Base-by-base conservation (phyloP, 2,888 invertebrate genomes). In the Crepidodera aurea region DNA sequence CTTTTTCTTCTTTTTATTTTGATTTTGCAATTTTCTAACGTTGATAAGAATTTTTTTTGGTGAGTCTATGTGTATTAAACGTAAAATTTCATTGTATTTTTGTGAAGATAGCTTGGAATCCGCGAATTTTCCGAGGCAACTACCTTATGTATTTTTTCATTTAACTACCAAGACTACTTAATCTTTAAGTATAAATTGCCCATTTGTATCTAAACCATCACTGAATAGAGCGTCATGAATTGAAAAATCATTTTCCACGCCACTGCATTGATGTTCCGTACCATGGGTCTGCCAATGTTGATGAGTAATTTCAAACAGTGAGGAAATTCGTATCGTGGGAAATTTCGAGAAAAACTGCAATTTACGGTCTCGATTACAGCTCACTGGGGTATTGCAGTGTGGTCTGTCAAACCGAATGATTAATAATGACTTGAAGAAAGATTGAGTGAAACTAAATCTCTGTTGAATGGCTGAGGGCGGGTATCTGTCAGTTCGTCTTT, bases 401-500 rank as follows among this genome's bases (percentile, higher is more conserved):
- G 48, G 48, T 48, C 25, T 48, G 48, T 48, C 48, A 48, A 48
- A 12, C 48, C 8, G 27, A 15, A 48, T 48, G 48, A 48, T 48
- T 48, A 48, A 48, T 48, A 48, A 48, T 48, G 48, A 27, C 25
- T 27, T 10, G 48, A 48, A 15, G 27, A 48, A 48, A 48, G 48
- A 48, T 8, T 48, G 27, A 48, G 27, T 48, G 48, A 48, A 48
- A 48, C 48, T 29, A 48, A 48, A 48, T 25, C 48, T 48, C 27
- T 27, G 27, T 48, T 27, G 48, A 48, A 48, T 48, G 8, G 27
- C 27, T 48, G 27, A 48, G 12, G 48, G 48, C 27, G 44, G 44
- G 22, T 44, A 22, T 22, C 22, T 44, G 22, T 22, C 22, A 44
- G 44, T n/a, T 22, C 19, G 22, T 22, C 44, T 19, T 44, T 44